Evolutionary conservation across 2,113 vertebrate species (phyloP).

Genomic region (Oophaga pumilio): DNA sequence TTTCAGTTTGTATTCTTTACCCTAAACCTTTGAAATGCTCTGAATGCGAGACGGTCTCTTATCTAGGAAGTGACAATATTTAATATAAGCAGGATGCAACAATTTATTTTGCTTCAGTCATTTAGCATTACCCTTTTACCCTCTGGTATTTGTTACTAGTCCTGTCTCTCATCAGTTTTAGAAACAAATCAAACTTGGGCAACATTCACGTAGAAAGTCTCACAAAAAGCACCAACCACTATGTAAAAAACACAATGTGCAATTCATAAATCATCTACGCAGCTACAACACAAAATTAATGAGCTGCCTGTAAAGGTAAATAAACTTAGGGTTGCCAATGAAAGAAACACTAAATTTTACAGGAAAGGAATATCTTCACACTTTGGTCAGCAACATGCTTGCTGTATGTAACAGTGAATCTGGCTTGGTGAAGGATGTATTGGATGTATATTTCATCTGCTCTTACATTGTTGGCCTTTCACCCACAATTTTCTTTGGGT

Average conservation of each 20-base stretch:
- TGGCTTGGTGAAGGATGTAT: not conserved
- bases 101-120: constrained; percentile 46
- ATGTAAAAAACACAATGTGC: not conserved
- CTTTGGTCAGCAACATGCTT: not conserved
- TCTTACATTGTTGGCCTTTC: constrained; percentile 8
- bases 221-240: constrained; percentile 37
- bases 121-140: constrained; percentile 38
- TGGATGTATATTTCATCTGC: constrained; percentile 28
- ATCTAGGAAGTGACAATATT: constrained; percentile 60
- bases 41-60: constrained; percentile 22
- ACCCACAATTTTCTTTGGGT: constrained; percentile 44
- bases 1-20: not conserved
- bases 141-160: constrained; percentile 5
- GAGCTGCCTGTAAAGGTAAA: not conserved
- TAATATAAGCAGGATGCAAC: constrained; percentile 52
- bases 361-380: constrained; percentile 23
- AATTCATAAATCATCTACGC: constrained; percentile 34
- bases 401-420: not conserved
- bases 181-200: constrained; percentile 37
- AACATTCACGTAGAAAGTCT: constrained; percentile 35
- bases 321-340: constrained; percentile 47
- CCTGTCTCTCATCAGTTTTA: constrained; percentile 18
- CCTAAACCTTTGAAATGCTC: not conserved
- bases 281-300: not conserved
- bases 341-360: not conserved